phyloP scores from a whole-genome alignment of 2,797 vertebrate genomes.

The Pogoniulus pusillus region DNA sequence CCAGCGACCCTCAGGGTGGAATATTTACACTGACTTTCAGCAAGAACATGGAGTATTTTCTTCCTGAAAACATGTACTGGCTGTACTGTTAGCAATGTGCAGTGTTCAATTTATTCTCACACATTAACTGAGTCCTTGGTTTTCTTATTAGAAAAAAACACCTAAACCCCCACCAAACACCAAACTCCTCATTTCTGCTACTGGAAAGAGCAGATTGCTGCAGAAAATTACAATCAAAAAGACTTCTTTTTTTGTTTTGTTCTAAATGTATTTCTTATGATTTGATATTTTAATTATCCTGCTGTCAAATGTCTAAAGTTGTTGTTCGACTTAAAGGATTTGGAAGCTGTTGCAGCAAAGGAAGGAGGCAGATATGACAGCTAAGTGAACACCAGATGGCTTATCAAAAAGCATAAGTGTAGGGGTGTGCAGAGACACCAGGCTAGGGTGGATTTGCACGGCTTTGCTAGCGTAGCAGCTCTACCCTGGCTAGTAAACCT shows the following conservation, averaged over 20 bases:
- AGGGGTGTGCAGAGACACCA: background rate
- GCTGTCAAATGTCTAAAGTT: background rate
- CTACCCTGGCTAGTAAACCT: background rate
- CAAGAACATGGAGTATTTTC: background rate
- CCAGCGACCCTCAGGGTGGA: background rate
- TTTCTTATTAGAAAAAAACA: background rate
- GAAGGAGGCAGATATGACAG: background rate
- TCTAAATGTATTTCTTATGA: background rate
- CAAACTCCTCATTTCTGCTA: background rate
- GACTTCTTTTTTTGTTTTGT: too few relatives aligned
- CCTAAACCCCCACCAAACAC: too few relatives aligned
- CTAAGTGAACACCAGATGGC: constrained; percentile 5
- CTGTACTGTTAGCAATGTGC: background rate
- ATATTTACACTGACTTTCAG: background rate
- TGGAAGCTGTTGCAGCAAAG: constrained; percentile 18
- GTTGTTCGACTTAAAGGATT: constrained; percentile 8
- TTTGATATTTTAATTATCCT: constrained; percentile 22
- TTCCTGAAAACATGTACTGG: background rate
- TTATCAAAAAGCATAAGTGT: background rate
- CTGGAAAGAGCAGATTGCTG: background rate
- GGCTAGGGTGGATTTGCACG: background rate
- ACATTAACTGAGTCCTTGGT: background rate
- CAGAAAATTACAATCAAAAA: background rate
- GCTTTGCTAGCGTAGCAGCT: background rate
- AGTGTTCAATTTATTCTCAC: background rate